Evolutionary conservation across 2,113 vertebrate species (phyloP).

Genomic region (Myotis brandtii): DNA sequence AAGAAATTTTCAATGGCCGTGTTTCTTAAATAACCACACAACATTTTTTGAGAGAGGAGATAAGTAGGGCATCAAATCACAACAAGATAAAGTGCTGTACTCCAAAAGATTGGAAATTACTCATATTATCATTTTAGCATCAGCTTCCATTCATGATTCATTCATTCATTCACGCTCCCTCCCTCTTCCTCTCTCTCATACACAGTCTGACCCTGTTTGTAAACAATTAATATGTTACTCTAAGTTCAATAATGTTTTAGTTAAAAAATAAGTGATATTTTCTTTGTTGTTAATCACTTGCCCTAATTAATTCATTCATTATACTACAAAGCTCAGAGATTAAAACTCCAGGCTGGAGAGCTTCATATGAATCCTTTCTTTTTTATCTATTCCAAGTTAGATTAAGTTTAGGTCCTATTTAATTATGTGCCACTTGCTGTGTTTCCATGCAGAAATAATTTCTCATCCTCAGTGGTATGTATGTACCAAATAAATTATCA

Average conservation of each 20-base stretch:
- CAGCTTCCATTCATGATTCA: not conserved
- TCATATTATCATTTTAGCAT: constrained; percentile 58
- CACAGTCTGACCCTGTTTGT: constrained; percentile 74
- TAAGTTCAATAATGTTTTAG: constrained; percentile 85
- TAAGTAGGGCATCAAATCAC: constrained; percentile 40
- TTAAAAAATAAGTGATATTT: constrained; percentile 79
- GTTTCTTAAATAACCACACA: constrained; percentile 26
- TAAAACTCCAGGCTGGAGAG: constrained; percentile 87
- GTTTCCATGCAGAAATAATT: constrained; percentile 87
- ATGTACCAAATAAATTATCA: constrained; percentile 88
- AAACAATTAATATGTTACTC: constrained; percentile 84
- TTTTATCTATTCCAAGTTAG: constrained; percentile 88
- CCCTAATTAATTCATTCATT: constrained; percentile 88
- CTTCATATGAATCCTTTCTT: constrained; percentile 86
- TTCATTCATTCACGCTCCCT: not conserved
- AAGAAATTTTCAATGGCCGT: constrained; percentile 38
- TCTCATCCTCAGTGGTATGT: constrained; percentile 85
- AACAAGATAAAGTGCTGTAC: constrained; percentile 53
- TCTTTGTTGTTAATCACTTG: constrained; percentile 90
- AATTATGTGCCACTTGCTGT: constrained; percentile 89
- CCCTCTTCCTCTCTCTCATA: constrained; percentile 36
- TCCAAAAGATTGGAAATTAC: constrained; percentile 59
- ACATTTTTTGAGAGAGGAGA: constrained; percentile 33
- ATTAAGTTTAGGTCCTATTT: constrained; percentile 90
- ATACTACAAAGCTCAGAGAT: constrained; percentile 86